phyloP scores from a whole-genome alignment of 2,113 vertebrate species.

The Pachycephala philippinensis region DNA sequence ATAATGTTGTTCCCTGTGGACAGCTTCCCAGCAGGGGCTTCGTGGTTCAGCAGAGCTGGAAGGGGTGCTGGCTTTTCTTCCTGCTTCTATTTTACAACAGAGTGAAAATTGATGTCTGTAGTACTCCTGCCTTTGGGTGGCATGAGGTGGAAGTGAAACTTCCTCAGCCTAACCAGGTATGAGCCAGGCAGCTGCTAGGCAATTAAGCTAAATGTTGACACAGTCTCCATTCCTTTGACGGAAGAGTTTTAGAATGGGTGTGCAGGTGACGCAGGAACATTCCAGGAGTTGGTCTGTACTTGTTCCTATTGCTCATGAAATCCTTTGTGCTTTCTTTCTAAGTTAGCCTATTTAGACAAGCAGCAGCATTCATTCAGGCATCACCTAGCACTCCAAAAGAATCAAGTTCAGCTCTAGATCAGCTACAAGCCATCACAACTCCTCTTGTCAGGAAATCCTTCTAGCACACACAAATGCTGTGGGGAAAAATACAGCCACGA shows the following conservation, averaged over 20 bases:
- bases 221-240: background rate
- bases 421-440: background rate
- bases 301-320: background rate
- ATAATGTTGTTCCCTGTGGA: background rate
- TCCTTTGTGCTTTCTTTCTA: background rate
- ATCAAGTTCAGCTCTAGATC: background rate
- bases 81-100: background rate
- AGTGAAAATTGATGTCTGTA: background rate
- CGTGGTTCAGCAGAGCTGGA: background rate
- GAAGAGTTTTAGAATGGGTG: background rate
- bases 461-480: background rate
- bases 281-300: background rate
- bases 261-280: background rate
- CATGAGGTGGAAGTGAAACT: background rate
- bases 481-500: background rate
- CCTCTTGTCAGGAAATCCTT: background rate
- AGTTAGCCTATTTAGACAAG: background rate
- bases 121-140: background rate
- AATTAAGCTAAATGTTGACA: background rate
- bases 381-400: background rate
- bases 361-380: background rate
- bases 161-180: background rate
- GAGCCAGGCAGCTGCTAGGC: background rate
- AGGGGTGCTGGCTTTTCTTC: background rate
- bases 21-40: background rate